Base-by-base conservation (phyloP, 2,797 vertebrate genomes). In the Neostethus bicornis region DNA sequence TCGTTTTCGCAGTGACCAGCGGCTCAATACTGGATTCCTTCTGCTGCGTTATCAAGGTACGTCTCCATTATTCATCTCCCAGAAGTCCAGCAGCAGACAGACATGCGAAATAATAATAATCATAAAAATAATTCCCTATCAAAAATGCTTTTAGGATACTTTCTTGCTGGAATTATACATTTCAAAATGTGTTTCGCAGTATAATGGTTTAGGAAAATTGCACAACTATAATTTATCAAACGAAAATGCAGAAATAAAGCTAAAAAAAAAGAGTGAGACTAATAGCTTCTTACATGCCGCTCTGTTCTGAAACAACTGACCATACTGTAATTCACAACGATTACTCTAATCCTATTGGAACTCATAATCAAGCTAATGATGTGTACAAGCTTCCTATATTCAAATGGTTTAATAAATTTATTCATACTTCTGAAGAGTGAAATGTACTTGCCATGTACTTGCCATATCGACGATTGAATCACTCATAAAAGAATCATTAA, bases 21-120 rank as follows among this genome's bases (percentile, higher is more conserved):
- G 69, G 12, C 70, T 61, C 7, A 84, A 79, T 24, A 86, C 93
- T 0, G 93, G 94, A 9, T 93, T 90, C 46, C 91, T 98, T 66
- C 88, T 85, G 62, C 93, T 99, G 77, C 92, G 64, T 69, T 99
- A 97, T 79, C 94, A 95, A 94, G 97, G 97, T 99, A 90, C 59
- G 67, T 35, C n/a, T 16, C 35, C 25, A n/a, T n/a, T 7, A 13
- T 19, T 39, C 23, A 47, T 53, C n/a, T 31, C 25, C 41, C 3
- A 61, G 31, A 19, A n/a, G 19, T 46, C n/a, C 11, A 47, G 44
- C 16, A 53, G 23, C n/a, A 32, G 11, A 8, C 21, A 11, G 0
- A 35, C 20, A 43, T 2, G 14, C 51, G 50, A 13, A 38, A 24
- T 14, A n/a, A 20, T 25, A 9, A 21, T n/a, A n/a, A n/a, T n/a